Evolutionary conservation across 2,888 invertebrate genomes (phyloP), one percentile per base, ranked within the genome.

Genomic region (Opisthograptis luteolata): DNA sequence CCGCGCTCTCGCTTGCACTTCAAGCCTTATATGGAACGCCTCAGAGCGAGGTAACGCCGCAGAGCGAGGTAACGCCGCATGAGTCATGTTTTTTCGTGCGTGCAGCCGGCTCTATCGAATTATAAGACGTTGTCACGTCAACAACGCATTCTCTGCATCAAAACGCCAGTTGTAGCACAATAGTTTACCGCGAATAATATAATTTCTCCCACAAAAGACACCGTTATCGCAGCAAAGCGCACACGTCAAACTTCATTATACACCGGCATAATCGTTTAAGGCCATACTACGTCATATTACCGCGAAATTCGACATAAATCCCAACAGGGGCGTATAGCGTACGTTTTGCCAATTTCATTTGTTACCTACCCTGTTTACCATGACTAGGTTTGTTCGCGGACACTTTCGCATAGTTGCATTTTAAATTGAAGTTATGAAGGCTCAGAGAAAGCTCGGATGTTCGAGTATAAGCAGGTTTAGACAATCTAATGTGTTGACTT

Each of bases 241-340:
- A 44, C 40, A 45, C 44, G 17, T 35, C 44, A 20, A 32, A 32
- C 7, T 17, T 27, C 15, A 39, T 40, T 49, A 48, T 17, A 14
- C 40, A 15, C 17, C 12, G n/a, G 34, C 50, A 40, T 44, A 54
- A 56, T 54, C 52, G 48, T 55, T 58, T 30, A 40, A 28, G 10
- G 28, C 30, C 47, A 14, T 28, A 40, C 20, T 28, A 40, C 37
- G 55, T 57, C 59, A 34, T 40, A 51, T 50, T 55, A 44, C 28
- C 45, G 42, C 36, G 28, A 49, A 57, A 56, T 58, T 62, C 55
- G 59, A 55, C 59, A 50, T 51, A 49, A 59, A 59, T 62, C 62
- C 62, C 62, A 44, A 47, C 50, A 57, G 57, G 47, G 57, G 53
- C 44, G 53, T 46, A 10, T 13, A 37, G 44, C 48, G 44, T 50